Base-by-base conservation (phyloP, 2,113 vertebrate species). In the Albula glossodonta region DNA sequence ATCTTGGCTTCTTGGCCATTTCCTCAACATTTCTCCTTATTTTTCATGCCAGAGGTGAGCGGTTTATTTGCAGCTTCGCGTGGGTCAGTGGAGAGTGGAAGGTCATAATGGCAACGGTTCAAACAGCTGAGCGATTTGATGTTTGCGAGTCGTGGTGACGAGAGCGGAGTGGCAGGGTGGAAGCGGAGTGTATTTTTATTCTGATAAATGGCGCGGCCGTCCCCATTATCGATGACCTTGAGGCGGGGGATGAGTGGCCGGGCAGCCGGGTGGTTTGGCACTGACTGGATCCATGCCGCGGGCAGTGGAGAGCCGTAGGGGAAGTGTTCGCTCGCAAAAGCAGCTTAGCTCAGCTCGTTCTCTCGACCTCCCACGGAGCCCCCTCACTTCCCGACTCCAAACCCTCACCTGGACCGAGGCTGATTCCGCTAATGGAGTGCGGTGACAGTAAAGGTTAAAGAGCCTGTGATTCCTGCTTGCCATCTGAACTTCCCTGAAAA, bases 171-270 rank as follows among this genome's bases (percentile, higher is more conserved):
- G 60, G 50, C 63, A 84, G 63, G 11, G 6, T 25, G 15, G 50
- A 15, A 11, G 25, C 17, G 4, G 82, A n/a, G 41, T 51, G 17
- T 70, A 17, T 70, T 51, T 49, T 78, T 79, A 56, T 22, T 63
- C 25, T 4, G 48, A 78, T 84, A 80, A 84, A 87, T 49, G 51
- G n/a, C 17, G 22, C 63, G 5, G 7, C 48, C 70, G 31, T 82
- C 15, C 51, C 83, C 78, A 78, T 86, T 83, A 86, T n/a, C 50
- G 63, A 50, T 84, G 80, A 87, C 83, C 86, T 87, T 84, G 78
- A 81, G 22, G 66, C 41, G 25, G 60, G 49, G 15, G 41, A 31
- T 56, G 22, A 25, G 51, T n/a, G 82, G 49, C 41, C 51, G 41
- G 19, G 50, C 19, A n/a, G 53, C 15, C 48, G 70, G 12, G 77